Evolutionary conservation across 2,888 invertebrate genomes (phyloP).

Genomic region (Phymatocera aterrima): DNA sequence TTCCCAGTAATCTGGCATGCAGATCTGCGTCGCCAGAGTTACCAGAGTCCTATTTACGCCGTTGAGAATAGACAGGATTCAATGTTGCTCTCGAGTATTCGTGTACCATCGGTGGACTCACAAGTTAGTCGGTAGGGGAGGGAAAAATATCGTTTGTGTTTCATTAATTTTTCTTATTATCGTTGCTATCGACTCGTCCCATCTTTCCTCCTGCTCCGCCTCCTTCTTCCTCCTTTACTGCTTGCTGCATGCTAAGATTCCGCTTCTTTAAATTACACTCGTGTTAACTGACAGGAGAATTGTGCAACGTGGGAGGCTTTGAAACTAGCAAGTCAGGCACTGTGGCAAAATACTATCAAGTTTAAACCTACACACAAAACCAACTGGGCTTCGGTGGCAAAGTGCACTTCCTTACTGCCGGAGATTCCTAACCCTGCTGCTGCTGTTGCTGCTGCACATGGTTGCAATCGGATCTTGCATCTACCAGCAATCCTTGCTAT

Average conservation of each 20-base stretch:
- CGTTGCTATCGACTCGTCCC: slow-evolving; percentile 4
- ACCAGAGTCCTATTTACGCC: slow-evolving; percentile 44
- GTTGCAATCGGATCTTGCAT: slow-evolving; percentile 37
- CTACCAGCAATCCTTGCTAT: slow-evolving; percentile 34
- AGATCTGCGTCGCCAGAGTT: slow-evolving; percentile 59
- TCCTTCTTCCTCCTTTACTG: neutral
- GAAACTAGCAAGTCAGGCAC: slow-evolving; percentile 25
- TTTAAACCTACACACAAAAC: slow-evolving; percentile 18
- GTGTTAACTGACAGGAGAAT: slow-evolving; percentile 41
- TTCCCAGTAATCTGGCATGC: slow-evolving; percentile 66
- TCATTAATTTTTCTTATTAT: slow-evolving; percentile 40
- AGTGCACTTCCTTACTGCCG: slow-evolving; percentile 47
- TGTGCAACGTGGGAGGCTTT: slow-evolving; percentile 34
- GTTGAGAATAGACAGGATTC: slow-evolving; percentile 26
- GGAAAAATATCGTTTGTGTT: slow-evolving; percentile 30
- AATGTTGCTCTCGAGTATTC: slow-evolving; percentile 25
- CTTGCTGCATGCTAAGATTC: slow-evolving; percentile 9
- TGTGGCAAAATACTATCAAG: slow-evolving; percentile 11
- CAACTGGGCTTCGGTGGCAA: slow-evolving; percentile 38
- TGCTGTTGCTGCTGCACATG: too few species aligned
- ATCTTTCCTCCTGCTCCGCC: neutral
- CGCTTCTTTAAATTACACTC: slow-evolving; percentile 12
- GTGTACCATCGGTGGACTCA: slow-evolving; percentile 16
- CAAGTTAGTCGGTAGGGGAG: slow-evolving; percentile 29
- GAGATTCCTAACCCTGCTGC: slow-evolving; percentile 33